Evolutionary conservation across 2,797 vertebrate species (phyloP), one percentile per base, ranked within the genome.

Genomic region (Prunella strophiata): DNA sequence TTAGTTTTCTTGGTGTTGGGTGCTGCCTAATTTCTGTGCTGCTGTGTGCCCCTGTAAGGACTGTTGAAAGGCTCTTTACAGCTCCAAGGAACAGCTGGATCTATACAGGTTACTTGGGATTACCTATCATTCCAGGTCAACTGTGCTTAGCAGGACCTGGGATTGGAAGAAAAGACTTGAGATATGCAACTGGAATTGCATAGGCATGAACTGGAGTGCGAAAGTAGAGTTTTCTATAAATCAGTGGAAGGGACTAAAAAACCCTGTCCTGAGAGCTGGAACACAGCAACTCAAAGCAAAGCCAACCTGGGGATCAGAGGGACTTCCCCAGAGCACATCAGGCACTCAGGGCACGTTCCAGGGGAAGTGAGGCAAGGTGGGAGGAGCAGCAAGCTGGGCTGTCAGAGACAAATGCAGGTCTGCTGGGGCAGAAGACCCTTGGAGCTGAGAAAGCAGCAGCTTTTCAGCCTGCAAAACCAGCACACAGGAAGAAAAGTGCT

Each of bases 231-330:
- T 89, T 87, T 59, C 34, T 68, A 2, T 29, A 61, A 51, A 86
- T 52, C 27, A 59, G 29, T 86, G 9, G 30, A 8, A 58, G 8
- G 55, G 32, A 83, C 61, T 67, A 48, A 43, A 45, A 54, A 52
- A 0, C 16, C 4, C 20, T 26, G 25, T 21, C 79, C 4, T 0
- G 16, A 75, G 68, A 45, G 50, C 12, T 18, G 62, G 50, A 80
- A 87, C 0, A 2, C 52, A 58, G 59, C 1, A 0, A 22, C n/a
- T 63, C 38, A 72, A 71, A 84, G 51, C 10, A 1, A 63, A 86
- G 45, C 0, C 5, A 84, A 58, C n/a, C 55, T 13, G 19, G 52
- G 85, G 40, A 51, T 38, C 59, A 72, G 89, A 75, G 65, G 42
- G 21, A 16, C 30, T 54, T 70, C 6, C 18, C 65, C 36, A 21